Conservation (phyloP, 1,140 invertebrate genomes). For the Microplitis mediator region DNA sequence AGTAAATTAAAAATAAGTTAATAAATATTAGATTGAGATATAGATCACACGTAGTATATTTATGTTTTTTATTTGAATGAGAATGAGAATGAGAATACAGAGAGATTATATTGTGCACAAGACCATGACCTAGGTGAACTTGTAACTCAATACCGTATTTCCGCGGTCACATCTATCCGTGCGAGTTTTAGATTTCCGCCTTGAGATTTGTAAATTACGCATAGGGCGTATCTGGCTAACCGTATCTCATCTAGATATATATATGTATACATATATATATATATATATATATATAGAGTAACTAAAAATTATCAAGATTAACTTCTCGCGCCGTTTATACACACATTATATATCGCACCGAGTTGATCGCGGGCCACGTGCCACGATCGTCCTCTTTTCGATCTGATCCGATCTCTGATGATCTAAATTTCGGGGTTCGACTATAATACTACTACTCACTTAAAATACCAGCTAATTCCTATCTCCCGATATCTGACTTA, state of each 20-base stretch:
- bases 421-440: no score
- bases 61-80: no score
- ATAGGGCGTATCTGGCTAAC: slow-evolving; percentile 54
- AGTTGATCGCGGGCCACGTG: slow-evolving; percentile 46
- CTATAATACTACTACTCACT: no score
- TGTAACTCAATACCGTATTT: slow-evolving; percentile 39
- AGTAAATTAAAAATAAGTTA: no score
- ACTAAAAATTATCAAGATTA: slow-evolving; percentile 53
- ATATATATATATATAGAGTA: no score
- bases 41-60: no score
- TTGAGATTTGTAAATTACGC: slow-evolving; percentile 47
- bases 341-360: slow-evolving; percentile 36
- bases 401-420: slow-evolving; percentile 42
- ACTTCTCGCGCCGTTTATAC: slow-evolving; percentile 32
- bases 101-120: not conserved
- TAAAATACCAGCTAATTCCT: no score
- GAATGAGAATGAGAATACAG: no score
- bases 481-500: no score
- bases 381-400: slow-evolving; percentile 38
- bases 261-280: no score
- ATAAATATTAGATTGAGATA: no score
- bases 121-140: slow-evolving; percentile 50
- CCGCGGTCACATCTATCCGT: slow-evolving; percentile 36
- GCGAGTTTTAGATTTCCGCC: slow-evolving; percentile 46
- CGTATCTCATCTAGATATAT: slow-evolving; percentile 59